Evolutionary conservation across 2,113 vertebrate species (phyloP).

Genomic region (Corythoichthys intestinalis): DNA sequence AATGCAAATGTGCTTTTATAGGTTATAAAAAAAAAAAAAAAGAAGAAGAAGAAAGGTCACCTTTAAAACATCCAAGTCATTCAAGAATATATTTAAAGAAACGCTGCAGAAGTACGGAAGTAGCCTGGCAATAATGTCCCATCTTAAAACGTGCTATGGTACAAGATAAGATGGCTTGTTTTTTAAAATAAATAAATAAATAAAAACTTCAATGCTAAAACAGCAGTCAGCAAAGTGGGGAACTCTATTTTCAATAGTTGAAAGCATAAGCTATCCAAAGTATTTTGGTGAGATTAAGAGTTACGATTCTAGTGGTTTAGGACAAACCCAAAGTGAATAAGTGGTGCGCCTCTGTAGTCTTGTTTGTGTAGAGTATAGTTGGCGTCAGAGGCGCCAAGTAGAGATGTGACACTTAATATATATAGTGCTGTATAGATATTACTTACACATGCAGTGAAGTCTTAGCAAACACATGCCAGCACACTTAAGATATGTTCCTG

Average conservation of each 20-base stretch:
- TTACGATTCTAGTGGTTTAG: neutral
- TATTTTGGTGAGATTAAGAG: neutral
- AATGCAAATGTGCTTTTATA: too few relatives aligned
- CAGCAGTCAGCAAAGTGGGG: too few relatives aligned
- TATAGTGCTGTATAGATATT: neutral
- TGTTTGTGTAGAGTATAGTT: neutral
- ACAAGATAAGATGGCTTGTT: neutral
- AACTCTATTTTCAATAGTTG: too few relatives aligned
- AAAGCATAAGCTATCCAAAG: neutral
- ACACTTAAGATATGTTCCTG: conserved; percentile 55
- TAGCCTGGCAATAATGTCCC: too few relatives aligned
- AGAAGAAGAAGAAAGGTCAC: too few relatives aligned
- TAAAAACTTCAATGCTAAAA: too few relatives aligned
- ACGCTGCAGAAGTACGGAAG: too few relatives aligned
- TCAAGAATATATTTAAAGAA: too few relatives aligned
- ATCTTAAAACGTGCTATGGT: neutral
- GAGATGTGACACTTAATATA: neutral
- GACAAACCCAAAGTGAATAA: neutral
- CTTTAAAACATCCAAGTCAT: too few relatives aligned
- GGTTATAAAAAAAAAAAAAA: too few relatives aligned
- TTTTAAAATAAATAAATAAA: too few relatives aligned
- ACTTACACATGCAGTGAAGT: conserved; percentile 18
- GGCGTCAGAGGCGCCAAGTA: neutral
- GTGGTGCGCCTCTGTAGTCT: neutral
- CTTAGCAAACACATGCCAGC: conserved; percentile 30